Percentiles rank a stretch among this genome's conserved stretches.
These are phyloP conservation scores for Eupithecia dodoneata DNA, from an alignment of 2,888 invertebrate species.

Conservation along the genomic window DNA sequence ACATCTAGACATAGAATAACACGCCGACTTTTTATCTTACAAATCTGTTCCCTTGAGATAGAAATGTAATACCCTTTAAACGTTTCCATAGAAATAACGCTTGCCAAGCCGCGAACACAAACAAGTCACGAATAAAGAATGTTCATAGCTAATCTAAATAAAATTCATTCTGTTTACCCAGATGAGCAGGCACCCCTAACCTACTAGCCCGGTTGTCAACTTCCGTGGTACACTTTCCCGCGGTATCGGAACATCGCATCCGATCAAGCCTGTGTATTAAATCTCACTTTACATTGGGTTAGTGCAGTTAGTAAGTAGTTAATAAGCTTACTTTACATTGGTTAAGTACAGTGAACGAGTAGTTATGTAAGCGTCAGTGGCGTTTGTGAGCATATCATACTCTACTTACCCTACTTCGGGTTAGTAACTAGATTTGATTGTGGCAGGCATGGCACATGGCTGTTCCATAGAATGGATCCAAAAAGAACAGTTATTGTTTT, in stretches of 20 bases:
- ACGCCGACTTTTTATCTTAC: background rate
- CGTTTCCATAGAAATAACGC: background rate
- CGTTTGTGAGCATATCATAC: background rate
- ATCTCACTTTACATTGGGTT: background rate
- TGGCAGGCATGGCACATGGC: background rate
- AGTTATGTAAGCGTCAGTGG: background rate
- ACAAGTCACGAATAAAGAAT: background rate
- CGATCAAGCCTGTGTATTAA: slow-evolving; percentile 15
- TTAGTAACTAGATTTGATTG: background rate
- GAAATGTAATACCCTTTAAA: background rate
- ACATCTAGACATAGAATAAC: background rate
- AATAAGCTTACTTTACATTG: background rate
- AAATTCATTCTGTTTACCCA: slow-evolving; percentile 40
- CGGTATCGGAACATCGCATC: slow-evolving; percentile 41
- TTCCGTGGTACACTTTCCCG: slow-evolving; percentile 52
- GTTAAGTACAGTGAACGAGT: background rate
- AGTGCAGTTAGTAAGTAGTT: background rate
- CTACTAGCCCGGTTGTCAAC: slow-evolving; percentile 49
- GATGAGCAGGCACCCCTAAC: slow-evolving; percentile 46
- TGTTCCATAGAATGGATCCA: too few relatives aligned
- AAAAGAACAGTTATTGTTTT: too few relatives aligned
- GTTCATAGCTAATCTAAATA: slow-evolving; percentile 13
- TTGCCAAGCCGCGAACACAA: background rate
- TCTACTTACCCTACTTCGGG: background rate
- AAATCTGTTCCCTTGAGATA: background rate